Base-by-base conservation (phyloP, 2,888 invertebrate genomes). In the Clostera curtula region DNA sequence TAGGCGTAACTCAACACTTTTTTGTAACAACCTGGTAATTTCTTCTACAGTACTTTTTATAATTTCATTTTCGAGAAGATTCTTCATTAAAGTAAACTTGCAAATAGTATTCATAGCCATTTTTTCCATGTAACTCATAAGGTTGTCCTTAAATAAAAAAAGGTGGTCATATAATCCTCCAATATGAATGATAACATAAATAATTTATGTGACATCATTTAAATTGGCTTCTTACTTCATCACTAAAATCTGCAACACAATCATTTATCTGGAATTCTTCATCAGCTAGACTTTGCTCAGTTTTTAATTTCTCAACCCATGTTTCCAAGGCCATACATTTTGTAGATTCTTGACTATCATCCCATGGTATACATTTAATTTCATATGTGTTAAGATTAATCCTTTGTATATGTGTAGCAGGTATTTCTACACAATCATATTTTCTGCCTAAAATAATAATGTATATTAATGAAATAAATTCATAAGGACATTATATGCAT, bases 1-100 rank as follows among this genome's bases (percentile, higher is more conserved):
- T 23, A 91, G 71, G 43, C 93, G 74, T 32, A 86, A 70, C 65
- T 77, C 66, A 3, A 92, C 73, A 39, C 92, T 88, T 24, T 76
- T 67, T 49, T 86, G 75, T 29, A 92, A 66, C 20, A 89, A 61
- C 9, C 63, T 29, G 5, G 85, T 62, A 32, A 91, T 62, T 45
- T 62, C 57, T 19, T 64, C 28, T 1, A 89, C 82, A 36, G 74
- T 85, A 19, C 67, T 34, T 6, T 48, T 40, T 24, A 88, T 67
- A 13, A 44, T 33, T 24, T 49, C 19, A 47, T 84, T 55, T 24
- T 65, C 27, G 15, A 87, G 49, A 5, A 89, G 43, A 26, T 53
- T 51, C 7, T 64, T 48, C 64, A 88, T 79, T 9, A 79, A 36
- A 29, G 48, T 48, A 6, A 57, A 31, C 45, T 73, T 71, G 37